These are phyloP conservation scores for Labia minor DNA, from an alignment of 2,888 invertebrate species.

Conservation along the genomic window DNA sequence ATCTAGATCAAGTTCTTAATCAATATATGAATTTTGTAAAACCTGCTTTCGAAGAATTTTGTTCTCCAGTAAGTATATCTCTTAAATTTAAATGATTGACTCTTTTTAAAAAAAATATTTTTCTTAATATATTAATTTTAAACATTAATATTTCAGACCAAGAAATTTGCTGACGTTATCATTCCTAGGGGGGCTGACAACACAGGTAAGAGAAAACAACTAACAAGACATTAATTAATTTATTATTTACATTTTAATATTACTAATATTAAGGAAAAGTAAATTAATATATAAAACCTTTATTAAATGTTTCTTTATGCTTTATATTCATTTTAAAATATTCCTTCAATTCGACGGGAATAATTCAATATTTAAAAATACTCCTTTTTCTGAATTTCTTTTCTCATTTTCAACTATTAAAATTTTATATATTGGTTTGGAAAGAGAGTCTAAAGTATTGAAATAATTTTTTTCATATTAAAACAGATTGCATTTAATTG, in stretches of 20 bases:
- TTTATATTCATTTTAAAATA: too few relatives aligned
- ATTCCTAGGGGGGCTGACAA: slow-evolving; percentile 98
- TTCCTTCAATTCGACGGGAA: too few relatives aligned
- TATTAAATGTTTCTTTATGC: too few relatives aligned
- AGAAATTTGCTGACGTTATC: slow-evolving; percentile 99
- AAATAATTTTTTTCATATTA: too few relatives aligned
- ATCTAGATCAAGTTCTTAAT: slow-evolving; percentile 85
- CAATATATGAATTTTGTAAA: slow-evolving; percentile 98
- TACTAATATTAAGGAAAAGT: too few relatives aligned
- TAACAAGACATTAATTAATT: too few relatives aligned
- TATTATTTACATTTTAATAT: too few relatives aligned
- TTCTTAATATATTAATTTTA: slow-evolving; percentile 17
- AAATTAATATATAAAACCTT: too few relatives aligned
- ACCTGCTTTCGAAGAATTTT: slow-evolving; percentile 99
- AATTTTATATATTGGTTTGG: neutral
- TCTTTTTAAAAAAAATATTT: slow-evolving; percentile 3
- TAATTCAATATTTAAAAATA: too few relatives aligned
- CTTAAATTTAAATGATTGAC: neutral
- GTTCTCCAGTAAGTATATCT: slow-evolving; percentile 67
- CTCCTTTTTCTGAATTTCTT: neutral
- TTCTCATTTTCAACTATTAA: neutral
- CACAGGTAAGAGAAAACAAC: slow-evolving; percentile 55
- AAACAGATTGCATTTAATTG: too few relatives aligned
- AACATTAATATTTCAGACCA: slow-evolving; percentile 60
- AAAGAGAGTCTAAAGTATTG: too few relatives aligned